A percentile compares a stretch with the other conserved stretches of the same genome.
These are phyloP conservation scores for Lota lota DNA, from an alignment of 2,113 vertebrate species.

Conservation along the genomic window DNA sequence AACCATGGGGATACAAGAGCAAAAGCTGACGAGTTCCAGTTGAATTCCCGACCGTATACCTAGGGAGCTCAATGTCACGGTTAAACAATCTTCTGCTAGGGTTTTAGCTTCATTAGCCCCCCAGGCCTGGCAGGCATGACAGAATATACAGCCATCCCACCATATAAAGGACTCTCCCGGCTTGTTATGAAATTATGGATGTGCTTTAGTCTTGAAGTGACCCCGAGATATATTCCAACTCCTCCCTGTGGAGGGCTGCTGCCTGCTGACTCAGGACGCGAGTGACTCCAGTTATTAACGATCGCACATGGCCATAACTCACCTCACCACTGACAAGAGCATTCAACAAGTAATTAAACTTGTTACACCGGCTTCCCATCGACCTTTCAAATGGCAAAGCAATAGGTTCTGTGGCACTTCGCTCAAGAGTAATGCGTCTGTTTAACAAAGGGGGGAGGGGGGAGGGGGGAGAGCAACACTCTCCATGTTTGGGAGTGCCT, in stretches of 20 bases:
- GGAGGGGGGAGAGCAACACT: background rate
- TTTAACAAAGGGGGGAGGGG: background rate
- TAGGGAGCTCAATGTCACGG: background rate
- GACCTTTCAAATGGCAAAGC: constrained; percentile 42
- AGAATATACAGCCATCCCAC: background rate
- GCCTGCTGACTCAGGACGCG: background rate
- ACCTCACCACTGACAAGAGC: constrained; percentile 15
- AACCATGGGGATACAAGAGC: background rate
- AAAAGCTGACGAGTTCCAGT: background rate
- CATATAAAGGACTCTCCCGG: background rate
- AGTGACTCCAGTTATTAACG: constrained; percentile 14
- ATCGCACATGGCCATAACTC: constrained; percentile 21
- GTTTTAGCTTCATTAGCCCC: background rate
- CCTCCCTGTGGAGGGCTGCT: background rate
- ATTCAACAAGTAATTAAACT: constrained; percentile 36
- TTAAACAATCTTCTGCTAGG: background rate
- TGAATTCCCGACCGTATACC: background rate
- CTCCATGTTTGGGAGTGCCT: constrained; percentile 13
- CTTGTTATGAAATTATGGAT: background rate
- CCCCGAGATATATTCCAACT: background rate
- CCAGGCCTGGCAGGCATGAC: background rate
- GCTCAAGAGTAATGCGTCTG: constrained; percentile 23
- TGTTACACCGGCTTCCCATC: constrained; percentile 24
- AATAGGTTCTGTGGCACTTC: constrained; percentile 31
- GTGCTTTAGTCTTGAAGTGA: too few species aligned